Evolutionary conservation across 2,888 invertebrate species (phyloP).

Genomic region (Drosophila borealis): DNA sequence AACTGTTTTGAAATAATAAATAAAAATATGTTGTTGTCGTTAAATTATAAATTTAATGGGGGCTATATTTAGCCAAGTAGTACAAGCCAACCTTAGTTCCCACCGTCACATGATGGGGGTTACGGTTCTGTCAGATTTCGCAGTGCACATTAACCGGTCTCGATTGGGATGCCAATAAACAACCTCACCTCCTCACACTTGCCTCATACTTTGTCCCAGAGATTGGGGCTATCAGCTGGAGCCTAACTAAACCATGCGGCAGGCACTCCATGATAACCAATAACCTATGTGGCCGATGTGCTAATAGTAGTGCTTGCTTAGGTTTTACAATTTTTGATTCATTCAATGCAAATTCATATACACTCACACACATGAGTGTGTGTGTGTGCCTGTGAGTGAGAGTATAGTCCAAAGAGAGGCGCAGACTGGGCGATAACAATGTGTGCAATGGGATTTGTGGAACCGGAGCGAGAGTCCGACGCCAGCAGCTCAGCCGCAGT

Average conservation of each 20-base stretch:
- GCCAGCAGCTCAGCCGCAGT: conserved; percentile 38
- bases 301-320: conserved; percentile 23
- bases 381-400: background rate
- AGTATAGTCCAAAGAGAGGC: conserved; percentile 4
- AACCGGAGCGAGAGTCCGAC: conserved; percentile 44
- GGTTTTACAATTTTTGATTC: conserved; percentile 72
- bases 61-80: conserved; percentile 60
- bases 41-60: conserved; percentile 18
- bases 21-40: background rate
- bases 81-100: conserved; percentile 37
- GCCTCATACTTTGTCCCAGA: conserved; percentile 31
- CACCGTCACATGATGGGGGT: conserved; percentile 35
- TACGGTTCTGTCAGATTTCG: background rate
- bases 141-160: conserved; percentile 21
- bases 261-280: conserved; percentile 32
- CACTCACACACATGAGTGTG: conserved; percentile 11
- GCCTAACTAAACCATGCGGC: conserved; percentile 29
- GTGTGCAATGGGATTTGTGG: conserved; percentile 67
- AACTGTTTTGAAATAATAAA: conserved; percentile 42
- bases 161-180: conserved; percentile 38
- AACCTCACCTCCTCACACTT: conserved; percentile 29
- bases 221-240: conserved; percentile 41
- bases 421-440: conserved; percentile 41
- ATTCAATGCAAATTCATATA: conserved; percentile 68
- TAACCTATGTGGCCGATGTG: conserved; percentile 38